A percentile compares a stretch with the other conserved stretches of the same genome.
These are phyloP conservation scores for Dicycla oo DNA, from an alignment of 2,888 invertebrate species.

Conservation along the genomic window DNA sequence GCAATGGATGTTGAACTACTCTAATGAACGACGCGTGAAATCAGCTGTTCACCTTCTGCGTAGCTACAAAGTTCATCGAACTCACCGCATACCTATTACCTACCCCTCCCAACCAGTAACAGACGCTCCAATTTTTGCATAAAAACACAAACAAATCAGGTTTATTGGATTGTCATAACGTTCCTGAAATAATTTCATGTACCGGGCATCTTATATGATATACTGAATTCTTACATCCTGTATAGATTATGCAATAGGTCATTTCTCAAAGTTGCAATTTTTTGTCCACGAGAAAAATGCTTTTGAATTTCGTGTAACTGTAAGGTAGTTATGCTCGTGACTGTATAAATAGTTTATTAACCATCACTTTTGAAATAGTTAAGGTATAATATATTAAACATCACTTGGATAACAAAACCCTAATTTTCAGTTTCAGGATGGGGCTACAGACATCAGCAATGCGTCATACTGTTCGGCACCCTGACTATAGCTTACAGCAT, in stretches of 20 bases:
- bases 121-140: no score
- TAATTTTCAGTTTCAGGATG: slow-evolving; percentile 71
- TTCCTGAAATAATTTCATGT: no score
- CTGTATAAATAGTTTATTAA: neutral
- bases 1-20: no score
- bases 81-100: no score
- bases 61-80: no score
- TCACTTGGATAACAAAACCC: neutral
- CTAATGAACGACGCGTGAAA: no score
- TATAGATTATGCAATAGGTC: neutral
- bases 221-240: no score
- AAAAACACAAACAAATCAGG: no score
- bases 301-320: neutral
- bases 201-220: no score
- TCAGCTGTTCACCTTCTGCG: no score
- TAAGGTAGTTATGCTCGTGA: neutral
- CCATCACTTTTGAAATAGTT: neutral
- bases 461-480: slow-evolving; percentile 89
- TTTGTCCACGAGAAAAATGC: neutral
- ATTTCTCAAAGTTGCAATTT: neutral
- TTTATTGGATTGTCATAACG: no score
- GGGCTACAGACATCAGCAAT: slow-evolving; percentile 90
- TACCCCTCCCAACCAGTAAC: no score
- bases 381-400: neutral
- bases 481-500: slow-evolving; percentile 91